phyloP scores from a whole-genome alignment of 2,113 vertebrate genomes.

The Heterocephalus glaber region DNA sequence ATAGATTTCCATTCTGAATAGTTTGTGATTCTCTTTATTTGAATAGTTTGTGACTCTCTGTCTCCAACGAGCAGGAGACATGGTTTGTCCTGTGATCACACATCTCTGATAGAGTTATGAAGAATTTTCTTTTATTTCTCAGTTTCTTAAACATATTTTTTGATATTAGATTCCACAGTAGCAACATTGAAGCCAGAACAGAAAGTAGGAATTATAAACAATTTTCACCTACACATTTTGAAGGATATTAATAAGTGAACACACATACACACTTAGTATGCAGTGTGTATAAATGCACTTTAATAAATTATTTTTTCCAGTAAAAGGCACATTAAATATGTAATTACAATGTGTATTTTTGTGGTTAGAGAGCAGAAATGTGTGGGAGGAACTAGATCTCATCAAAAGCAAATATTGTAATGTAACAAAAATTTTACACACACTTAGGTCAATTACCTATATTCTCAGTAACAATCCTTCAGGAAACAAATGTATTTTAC shows the following conservation, averaged over 20 bases:
- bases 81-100: not conserved
- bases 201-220: not conserved
- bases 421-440: not conserved
- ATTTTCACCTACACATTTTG: not conserved
- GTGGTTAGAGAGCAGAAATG: not conserved
- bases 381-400: not conserved
- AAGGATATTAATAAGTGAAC: not conserved
- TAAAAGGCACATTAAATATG: not conserved
- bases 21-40: not conserved
- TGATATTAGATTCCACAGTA: not conserved
- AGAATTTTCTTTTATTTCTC: not conserved
- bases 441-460: not conserved
- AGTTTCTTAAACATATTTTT: not conserved
- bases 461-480: not conserved
- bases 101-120: not conserved
- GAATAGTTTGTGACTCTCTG: not conserved
- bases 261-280: not conserved
- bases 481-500: not conserved
- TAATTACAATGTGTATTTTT: not conserved
- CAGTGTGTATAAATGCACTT: not conserved
- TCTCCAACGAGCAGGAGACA: not conserved
- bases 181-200: not conserved
- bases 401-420: not conserved
- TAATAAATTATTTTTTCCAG: not conserved
- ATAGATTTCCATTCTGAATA: not conserved